A percentile compares a stretch with the other conserved stretches of the same genome.
Evolutionary conservation across 2,113 vertebrate genomes (phyloP).

Genomic region (Chaenogobius annularis): DNA sequence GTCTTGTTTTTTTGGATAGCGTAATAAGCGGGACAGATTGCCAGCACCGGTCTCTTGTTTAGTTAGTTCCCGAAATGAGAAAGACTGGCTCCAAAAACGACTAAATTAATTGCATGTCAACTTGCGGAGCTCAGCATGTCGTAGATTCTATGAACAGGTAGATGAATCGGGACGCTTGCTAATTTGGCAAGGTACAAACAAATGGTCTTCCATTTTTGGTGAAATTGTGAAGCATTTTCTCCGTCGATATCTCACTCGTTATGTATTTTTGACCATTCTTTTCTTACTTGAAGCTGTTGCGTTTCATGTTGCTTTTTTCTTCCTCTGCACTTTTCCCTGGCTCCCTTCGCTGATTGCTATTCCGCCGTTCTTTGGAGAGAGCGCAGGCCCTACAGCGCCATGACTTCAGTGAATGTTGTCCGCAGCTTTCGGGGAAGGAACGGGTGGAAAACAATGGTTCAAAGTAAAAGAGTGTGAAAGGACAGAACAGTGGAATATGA

Average conservation of each 20-base stretch:
- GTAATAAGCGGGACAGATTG: slow-evolving; percentile 54
- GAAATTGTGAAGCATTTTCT: slow-evolving; percentile 14
- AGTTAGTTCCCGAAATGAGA: slow-evolving; percentile 51
- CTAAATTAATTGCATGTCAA: slow-evolving; percentile 60
- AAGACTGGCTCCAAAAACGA: slow-evolving; percentile 37
- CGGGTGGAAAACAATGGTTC: slow-evolving; percentile 3
- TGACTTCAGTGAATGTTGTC: slow-evolving; percentile 46
- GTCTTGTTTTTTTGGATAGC: slow-evolving; percentile 41
- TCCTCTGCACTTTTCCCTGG: slow-evolving; percentile 23
- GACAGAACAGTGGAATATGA: slow-evolving; percentile 16
- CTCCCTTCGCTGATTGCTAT: slow-evolving; percentile 60
- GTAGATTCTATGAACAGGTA: slow-evolving; percentile 37
- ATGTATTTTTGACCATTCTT: slow-evolving; percentile 25
- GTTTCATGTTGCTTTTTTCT: slow-evolving; percentile 21
- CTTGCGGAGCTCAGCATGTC: slow-evolving; percentile 49
- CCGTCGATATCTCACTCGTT: slow-evolving; percentile 23
- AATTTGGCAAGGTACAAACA: slow-evolving; percentile 48
- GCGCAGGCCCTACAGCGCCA: slow-evolving; percentile 47
- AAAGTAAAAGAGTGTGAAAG: slow-evolving; percentile 7
- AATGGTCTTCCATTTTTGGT: slow-evolving; percentile 19
- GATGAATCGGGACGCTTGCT: slow-evolving; percentile 40
- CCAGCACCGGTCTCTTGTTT: slow-evolving; percentile 33
- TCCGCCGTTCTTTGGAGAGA: slow-evolving; percentile 46
- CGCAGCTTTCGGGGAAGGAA: slow-evolving; percentile 23
- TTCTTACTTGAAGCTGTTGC: slow-evolving; percentile 22